Evolutionary conservation across 2,888 invertebrate species (phyloP).

Genomic region (Mamestra brassicae): DNA sequence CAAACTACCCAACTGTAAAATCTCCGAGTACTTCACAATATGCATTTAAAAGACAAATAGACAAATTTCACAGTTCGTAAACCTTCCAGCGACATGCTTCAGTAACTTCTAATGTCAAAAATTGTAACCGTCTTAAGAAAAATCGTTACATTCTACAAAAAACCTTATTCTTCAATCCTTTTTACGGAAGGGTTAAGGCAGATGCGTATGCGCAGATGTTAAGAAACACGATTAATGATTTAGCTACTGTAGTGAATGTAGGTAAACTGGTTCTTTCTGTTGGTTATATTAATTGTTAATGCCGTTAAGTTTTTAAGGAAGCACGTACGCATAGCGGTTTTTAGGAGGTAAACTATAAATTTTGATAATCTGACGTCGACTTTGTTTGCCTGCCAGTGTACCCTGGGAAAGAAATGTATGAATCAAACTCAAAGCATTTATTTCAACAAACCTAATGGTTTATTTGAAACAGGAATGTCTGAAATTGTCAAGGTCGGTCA

Average conservation of each 20-base stretch:
- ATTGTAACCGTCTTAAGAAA: constrained; percentile 55
- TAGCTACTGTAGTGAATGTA: constrained; percentile 72
- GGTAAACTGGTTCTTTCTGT: constrained; percentile 57
- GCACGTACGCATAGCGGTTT: constrained; percentile 54
- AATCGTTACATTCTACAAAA: constrained; percentile 55
- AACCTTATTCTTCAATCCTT: constrained; percentile 68
- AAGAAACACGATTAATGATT: constrained; percentile 80
- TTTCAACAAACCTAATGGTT: too few species aligned
- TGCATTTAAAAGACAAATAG: constrained; percentile 58
- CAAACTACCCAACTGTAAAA: constrained; percentile 35
- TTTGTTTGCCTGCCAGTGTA: background rate
- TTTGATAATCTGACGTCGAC: constrained; percentile 9
- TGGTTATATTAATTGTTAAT: constrained; percentile 38
- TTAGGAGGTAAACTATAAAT: background rate
- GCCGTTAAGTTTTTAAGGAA: constrained; percentile 43
- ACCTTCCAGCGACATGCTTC: constrained; percentile 49
- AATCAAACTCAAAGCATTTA: background rate
- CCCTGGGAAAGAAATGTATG: background rate
- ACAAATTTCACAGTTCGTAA: constrained; percentile 60
- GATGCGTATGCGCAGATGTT: constrained; percentile 84
- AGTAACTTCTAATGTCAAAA: constrained; percentile 54
- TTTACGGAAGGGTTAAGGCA: constrained; percentile 80
- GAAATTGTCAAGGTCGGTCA: too few species aligned
- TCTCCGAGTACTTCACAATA: constrained; percentile 14
- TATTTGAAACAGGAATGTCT: too few species aligned